Evolutionary conservation across 1,140 invertebrate species (phyloP), one percentile per base, ranked within the genome.

Genomic region (Bombus waltoni): DNA sequence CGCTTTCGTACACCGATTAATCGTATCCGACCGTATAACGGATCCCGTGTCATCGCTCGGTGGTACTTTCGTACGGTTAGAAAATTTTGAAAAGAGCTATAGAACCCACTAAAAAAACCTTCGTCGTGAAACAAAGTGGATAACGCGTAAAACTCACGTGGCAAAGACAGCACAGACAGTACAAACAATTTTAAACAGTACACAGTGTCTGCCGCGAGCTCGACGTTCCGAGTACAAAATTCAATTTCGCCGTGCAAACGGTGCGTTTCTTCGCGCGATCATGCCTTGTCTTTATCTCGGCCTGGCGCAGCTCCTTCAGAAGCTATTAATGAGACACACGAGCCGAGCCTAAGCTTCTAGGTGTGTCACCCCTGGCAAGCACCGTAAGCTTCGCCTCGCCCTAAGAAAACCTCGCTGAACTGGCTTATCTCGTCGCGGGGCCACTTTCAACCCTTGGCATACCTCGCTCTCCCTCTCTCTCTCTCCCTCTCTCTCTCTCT

Each of bases 301-400:
- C n/a, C 53, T 53, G 15, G 73, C 35, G 25, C 74, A 40, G 25
- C 22, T 35, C 42, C 57, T 53, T 59, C 47, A 15, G 62, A 86
- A 88, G 82, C 88, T 86, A 88, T 89, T 89, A 89, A 89, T 66
- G 83, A 88, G 87, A 82, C 82, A 78, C 59, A 53, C 79, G 72
- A 53, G 38, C 25, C 25, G 42, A 38, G 42, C 5, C 18, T 65
- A 65, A 62, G 71, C 77, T 38, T 62, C n/a, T n/a, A 53, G 0
- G 35, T 15, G 57, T n/a, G 44, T 15, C 22, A 62, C n/a, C 38
- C 22, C 6, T 11, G 44, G 66, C 65, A 72, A 38, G 76, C 42
- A 42, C 66, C 86, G 85, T 86, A 89, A 89, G 80, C 82, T 81
- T 78, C 79, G 57, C 59, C 62, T 44, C 15, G 25, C 62, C 70